Conservation (phyloP, 2,113 vertebrate species). For the Charadrius vociferus region DNA sequence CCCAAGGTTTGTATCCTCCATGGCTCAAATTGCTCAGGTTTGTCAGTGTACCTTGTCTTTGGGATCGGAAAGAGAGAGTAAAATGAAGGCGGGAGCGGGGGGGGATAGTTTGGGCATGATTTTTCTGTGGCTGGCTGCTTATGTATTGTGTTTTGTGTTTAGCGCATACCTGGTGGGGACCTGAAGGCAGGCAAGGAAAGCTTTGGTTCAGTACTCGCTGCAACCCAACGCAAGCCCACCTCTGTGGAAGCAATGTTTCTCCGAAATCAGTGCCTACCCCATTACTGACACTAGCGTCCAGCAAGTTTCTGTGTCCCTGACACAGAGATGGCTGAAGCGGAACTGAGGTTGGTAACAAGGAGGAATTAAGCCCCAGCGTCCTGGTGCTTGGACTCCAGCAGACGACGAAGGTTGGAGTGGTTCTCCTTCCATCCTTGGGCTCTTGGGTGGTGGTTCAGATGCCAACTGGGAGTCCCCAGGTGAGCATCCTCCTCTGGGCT, state of each 20-base stretch:
- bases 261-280: background rate
- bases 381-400: background rate
- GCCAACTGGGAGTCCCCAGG: background rate
- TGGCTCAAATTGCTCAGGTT: background rate
- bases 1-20: rapidly evolving
- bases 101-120: background rate
- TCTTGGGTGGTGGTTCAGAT: background rate
- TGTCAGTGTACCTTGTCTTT: background rate
- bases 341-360: background rate
- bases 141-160: background rate
- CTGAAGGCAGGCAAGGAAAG: background rate
- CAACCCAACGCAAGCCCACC: rapidly evolving
- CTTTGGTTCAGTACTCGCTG: background rate
- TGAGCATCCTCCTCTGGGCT: background rate
- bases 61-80: background rate
- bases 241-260: background rate
- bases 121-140: background rate
- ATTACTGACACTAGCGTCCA: rapidly evolving
- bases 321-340: background rate
- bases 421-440: rapidly evolving
- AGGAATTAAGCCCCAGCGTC: background rate
- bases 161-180: rapidly evolving
- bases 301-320: background rate
- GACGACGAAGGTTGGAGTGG: background rate
- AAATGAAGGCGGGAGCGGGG: rapidly evolving